Conservation (phyloP, 2,113 vertebrate species). For the Penelope pileata region DNA sequence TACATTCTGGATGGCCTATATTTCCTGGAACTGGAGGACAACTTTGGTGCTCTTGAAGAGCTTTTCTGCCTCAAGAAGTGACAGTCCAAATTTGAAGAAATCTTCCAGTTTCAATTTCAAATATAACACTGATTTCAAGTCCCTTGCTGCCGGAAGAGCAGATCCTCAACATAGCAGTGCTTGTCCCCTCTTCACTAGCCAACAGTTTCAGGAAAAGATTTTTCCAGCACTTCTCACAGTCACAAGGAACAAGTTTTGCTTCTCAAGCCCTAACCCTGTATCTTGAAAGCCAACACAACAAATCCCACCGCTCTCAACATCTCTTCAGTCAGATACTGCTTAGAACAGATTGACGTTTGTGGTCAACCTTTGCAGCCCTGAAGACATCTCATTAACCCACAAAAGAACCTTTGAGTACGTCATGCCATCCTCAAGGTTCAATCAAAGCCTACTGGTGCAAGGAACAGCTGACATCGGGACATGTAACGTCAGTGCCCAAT, state of each 20-base stretch:
- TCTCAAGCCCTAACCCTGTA: not conserved
- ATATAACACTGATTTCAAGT: not conserved
- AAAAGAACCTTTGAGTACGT: not conserved
- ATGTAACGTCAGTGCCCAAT: accelerated
- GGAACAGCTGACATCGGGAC: not conserved
- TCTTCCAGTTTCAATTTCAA: not conserved
- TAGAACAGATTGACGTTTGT: not conserved
- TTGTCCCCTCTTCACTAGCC: not conserved
- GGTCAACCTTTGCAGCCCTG: accelerated
- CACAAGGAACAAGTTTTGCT: not conserved
- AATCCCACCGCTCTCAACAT: not conserved
- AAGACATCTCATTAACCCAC: not conserved
- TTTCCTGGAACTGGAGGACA: not conserved
- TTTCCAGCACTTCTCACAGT: not conserved
- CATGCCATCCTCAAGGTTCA: not conserved
- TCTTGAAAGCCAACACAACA: not conserved
- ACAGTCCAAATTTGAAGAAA: not conserved
- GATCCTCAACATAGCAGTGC: not conserved
- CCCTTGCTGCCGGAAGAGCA: not conserved
- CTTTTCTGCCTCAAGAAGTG: not conserved
- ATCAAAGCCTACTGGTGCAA: accelerated
- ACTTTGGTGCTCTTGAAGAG: not conserved
- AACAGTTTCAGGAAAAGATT: not conserved
- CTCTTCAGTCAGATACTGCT: not conserved
- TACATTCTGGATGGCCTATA: not conserved